Evolutionary conservation across 2,888 invertebrate species (phyloP).

Genomic region (Tethea ocularis): DNA sequence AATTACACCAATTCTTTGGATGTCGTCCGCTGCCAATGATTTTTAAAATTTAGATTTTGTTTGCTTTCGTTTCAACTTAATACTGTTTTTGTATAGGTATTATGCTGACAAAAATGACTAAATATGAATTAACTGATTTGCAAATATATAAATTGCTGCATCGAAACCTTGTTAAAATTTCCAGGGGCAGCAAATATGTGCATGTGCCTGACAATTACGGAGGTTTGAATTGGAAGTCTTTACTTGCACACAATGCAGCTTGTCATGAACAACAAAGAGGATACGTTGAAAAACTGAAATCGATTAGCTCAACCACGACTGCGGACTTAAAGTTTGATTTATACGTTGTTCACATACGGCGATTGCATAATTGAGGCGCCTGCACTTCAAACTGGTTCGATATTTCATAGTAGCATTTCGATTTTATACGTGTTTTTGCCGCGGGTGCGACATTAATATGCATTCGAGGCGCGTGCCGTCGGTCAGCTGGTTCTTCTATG

Average conservation of each 20-base stretch:
- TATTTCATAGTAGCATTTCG: constrained; percentile 71
- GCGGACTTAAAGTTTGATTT: constrained; percentile 45
- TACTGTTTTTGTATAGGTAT: too few relatives aligned
- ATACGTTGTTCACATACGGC: constrained; percentile 49
- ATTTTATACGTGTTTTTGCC: constrained; percentile 71
- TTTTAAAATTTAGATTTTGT: too few relatives aligned
- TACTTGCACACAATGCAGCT: constrained; percentile 15
- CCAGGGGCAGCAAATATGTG: background rate
- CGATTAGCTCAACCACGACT: constrained; percentile 43
- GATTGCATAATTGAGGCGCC: constrained; percentile 69
- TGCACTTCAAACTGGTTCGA: constrained; percentile 65
- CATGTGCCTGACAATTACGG: background rate
- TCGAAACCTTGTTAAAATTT: background rate
- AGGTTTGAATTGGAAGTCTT: background rate
- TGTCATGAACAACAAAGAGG: constrained; percentile 32
- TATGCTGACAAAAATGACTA: too few relatives aligned
- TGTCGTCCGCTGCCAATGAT: too few relatives aligned
- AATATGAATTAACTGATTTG: background rate
- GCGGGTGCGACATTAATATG: constrained; percentile 76
- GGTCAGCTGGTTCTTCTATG: constrained; percentile 82
- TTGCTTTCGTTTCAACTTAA: too few relatives aligned
- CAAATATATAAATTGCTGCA: background rate
- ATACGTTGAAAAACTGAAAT: constrained; percentile 46
- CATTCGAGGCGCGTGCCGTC: constrained; percentile 77
- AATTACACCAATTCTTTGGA: too few relatives aligned